A percentile compares a stretch with the other conserved stretches of the same genome.
Conservation (phyloP, 23 tunicate genomes). For the Clavelina lepadiformis region DNA sequence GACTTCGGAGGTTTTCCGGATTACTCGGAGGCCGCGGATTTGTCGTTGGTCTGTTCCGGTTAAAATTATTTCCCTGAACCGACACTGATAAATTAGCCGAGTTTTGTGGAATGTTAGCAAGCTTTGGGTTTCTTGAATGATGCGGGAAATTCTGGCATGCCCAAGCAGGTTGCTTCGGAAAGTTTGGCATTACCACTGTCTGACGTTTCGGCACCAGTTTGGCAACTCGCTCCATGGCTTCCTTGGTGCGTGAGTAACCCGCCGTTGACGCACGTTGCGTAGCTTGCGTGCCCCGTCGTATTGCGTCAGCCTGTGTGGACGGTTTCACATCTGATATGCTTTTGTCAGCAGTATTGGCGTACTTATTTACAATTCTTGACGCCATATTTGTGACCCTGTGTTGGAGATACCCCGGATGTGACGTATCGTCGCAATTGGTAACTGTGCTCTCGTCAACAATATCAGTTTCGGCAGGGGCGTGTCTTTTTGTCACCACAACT, state of each 20-base stretch:
- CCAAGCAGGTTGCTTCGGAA: constrained; percentile 51
- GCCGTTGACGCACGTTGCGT: constrained; percentile 47
- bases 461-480: constrained; percentile 35
- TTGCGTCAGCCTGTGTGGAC: constrained; percentile 8
- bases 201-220: constrained; percentile 71
- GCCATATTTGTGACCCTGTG: constrained; percentile 23
- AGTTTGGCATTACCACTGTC: constrained; percentile 66
- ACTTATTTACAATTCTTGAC: constrained; percentile 28
- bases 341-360: neutral
- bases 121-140: constrained; percentile 1
- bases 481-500: constrained; percentile 72
- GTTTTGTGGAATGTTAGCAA: neutral
- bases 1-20: constrained; percentile 36
- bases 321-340: neutral
- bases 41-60: neutral
- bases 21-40: constrained; percentile 6
- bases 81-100: constrained; percentile 22
- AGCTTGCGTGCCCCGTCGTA: constrained; percentile 45
- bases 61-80: constrained; percentile 38
- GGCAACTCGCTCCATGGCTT: constrained; percentile 40
- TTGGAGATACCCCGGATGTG: neutral
- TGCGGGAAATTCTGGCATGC: constrained; percentile 25
- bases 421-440: too few relatives aligned
- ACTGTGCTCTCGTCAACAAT: neutral
- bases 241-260: constrained; percentile 26